These are phyloP conservation scores for Meriones unguiculatus DNA, from an alignment of 2,113 vertebrate species.

Conservation along the genomic window DNA sequence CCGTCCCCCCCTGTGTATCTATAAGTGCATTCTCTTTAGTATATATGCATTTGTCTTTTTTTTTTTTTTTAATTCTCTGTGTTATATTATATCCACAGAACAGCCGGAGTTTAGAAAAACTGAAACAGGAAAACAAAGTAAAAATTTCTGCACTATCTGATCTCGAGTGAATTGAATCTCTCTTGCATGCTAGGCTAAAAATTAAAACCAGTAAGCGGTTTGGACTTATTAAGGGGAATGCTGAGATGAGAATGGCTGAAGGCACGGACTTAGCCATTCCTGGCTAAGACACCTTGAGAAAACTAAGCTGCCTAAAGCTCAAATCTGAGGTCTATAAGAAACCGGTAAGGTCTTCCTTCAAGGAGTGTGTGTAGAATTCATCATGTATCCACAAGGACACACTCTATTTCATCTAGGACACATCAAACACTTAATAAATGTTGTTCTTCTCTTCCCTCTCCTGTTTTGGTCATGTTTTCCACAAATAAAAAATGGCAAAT, in stretches of 20 bases:
- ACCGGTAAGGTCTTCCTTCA: background rate
- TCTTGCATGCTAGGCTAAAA: background rate
- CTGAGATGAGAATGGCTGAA: background rate
- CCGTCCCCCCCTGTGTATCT: background rate
- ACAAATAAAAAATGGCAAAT: constrained; percentile 6
- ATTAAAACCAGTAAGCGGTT: background rate
- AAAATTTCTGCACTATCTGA: constrained; percentile 17
- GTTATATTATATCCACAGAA: background rate
- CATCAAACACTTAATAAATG: background rate
- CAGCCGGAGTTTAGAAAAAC: background rate
- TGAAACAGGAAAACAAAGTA: constrained; percentile 17
- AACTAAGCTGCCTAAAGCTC: background rate
- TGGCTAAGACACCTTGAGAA: background rate
- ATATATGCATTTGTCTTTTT: background rate
- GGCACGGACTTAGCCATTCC: background rate
- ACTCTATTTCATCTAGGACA: background rate
- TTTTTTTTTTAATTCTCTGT: background rate
- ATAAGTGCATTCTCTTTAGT: background rate
- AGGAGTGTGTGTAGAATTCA: background rate
- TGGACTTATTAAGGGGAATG: background rate
- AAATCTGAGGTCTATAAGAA: background rate
- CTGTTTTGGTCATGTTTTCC: background rate
- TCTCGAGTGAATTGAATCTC: background rate
- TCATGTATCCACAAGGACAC: background rate
- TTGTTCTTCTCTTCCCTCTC: background rate